These are phyloP conservation scores for Plagiodera versicolora DNA, from an alignment of 2,888 invertebrate species.

Conservation along the genomic window DNA sequence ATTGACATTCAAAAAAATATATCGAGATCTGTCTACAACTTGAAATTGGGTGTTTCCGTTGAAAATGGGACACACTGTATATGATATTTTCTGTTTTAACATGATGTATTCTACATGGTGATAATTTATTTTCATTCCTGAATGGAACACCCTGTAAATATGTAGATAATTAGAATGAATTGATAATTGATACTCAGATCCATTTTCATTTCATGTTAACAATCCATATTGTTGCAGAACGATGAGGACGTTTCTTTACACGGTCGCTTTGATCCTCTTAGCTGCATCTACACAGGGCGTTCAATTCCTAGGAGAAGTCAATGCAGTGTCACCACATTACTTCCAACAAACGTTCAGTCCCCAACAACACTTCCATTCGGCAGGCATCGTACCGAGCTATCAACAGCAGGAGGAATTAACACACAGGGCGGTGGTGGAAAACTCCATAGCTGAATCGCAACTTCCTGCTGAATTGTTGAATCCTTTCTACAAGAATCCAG, in stretches of 20 bases:
- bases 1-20: too few relatives aligned
- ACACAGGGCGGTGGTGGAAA: slow-evolving; percentile 73
- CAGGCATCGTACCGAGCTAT: slow-evolving; percentile 30
- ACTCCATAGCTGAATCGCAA: slow-evolving; percentile 70
- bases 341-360: slow-evolving; percentile 21
- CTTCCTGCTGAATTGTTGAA: slow-evolving; percentile 71
- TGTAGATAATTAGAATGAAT: too few relatives aligned
- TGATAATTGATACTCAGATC: too few relatives aligned
- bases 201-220: too few relatives aligned
- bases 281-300: slow-evolving; percentile 18
- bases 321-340: slow-evolving; percentile 28
- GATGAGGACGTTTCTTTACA: slow-evolving; percentile 26
- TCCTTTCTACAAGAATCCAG: slow-evolving; percentile 77
- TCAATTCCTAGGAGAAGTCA: slow-evolving; percentile 29
- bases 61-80: too few relatives aligned
- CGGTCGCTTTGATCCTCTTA: slow-evolving; percentile 16
- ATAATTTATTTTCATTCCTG: too few relatives aligned
- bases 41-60: too few relatives aligned
- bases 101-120: too few relatives aligned
- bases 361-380: not conserved
- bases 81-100: too few relatives aligned
- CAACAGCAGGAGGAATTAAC: slow-evolving; percentile 49
- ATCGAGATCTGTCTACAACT: too few relatives aligned
- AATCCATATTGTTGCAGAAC: slow-evolving; percentile 15
- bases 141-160: too few relatives aligned